These are phyloP conservation scores for Clunio marinus DNA, from an alignment of 2,888 invertebrate genomes.

Conservation along the genomic window DNA sequence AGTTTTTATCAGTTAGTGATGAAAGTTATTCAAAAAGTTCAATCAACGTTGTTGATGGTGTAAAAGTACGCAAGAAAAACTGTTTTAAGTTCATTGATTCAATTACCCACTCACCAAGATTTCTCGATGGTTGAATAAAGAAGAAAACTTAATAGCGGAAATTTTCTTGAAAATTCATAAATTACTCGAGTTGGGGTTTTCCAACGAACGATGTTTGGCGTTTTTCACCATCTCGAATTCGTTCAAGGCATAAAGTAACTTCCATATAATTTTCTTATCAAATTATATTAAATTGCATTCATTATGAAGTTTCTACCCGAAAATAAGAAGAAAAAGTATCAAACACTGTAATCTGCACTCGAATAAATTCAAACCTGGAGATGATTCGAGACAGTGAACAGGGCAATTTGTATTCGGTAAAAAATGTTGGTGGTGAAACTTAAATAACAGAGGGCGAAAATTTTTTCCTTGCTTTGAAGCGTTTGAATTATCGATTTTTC, in stretches of 20 bases:
- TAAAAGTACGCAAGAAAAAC: no score
- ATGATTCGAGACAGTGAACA: conserved; percentile 2
- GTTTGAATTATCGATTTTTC: neutral
- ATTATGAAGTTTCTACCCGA: conserved; percentile 16
- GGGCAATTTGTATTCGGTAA: conserved; percentile 19
- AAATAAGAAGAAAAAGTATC: conserved; percentile 1
- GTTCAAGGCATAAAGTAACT: neutral
- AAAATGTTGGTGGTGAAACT: neutral
- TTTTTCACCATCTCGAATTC: neutral
- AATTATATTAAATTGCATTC: conserved; percentile 32
- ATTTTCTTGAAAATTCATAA: conserved; percentile 19
- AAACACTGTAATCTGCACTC: no score
- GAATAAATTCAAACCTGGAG: conserved; percentile 1
- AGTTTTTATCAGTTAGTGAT: no score
- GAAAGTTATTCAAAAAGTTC: no score
- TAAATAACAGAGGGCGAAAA: neutral
- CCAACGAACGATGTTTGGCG: neutral
- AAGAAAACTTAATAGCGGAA: neutral
- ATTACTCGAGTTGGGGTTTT: neutral
- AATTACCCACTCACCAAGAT: conserved; percentile 28
- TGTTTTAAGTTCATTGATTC: conserved; percentile 31
- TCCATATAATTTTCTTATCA: conserved; percentile 31
- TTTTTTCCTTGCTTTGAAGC: neutral
- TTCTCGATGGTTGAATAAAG: neutral
- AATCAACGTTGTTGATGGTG: no score